These are phyloP conservation scores for Tetropium fuscum DNA, from an alignment of 2,888 invertebrate genomes.

Conservation along the genomic window DNA sequence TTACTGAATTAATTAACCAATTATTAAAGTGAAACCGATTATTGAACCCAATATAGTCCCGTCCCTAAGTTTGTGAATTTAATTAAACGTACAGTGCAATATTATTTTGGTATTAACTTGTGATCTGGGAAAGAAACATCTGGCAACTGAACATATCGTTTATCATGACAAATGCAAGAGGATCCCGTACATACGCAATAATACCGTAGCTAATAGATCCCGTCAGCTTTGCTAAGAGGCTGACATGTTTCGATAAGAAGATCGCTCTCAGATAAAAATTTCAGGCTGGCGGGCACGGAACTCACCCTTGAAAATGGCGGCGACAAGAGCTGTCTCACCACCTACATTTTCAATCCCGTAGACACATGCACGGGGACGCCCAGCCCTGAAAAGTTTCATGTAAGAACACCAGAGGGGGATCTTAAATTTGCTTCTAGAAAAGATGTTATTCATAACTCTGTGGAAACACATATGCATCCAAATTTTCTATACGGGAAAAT, in stretches of 20 bases:
- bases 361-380: constrained; percentile 73
- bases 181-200: not conserved
- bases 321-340: constrained; percentile 64
- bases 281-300: constrained; percentile 63
- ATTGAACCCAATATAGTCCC: too few species aligned
- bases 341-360: constrained; percentile 70
- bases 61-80: too few species aligned
- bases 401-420: constrained; percentile 39
- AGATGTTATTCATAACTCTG: constrained; percentile 42
- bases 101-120: too few species aligned
- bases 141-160: not conserved
- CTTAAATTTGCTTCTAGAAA: constrained; percentile 38
- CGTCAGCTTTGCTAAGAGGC: constrained; percentile 24
- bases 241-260: constrained; percentile 34
- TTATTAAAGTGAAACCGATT: too few species aligned
- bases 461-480: constrained; percentile 56
- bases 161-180: constrained; percentile 6
- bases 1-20: too few species aligned
- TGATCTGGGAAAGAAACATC: too few species aligned
- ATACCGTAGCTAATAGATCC: constrained; percentile 9
- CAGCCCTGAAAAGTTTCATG: constrained; percentile 67
- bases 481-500: constrained; percentile 57
- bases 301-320: constrained; percentile 53
- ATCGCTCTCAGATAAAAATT: constrained; percentile 22
- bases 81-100: too few species aligned